These are phyloP conservation scores for Lycocorax pyrrhopterus DNA, from an alignment of 2,113 vertebrate species.

Conservation along the genomic window DNA sequence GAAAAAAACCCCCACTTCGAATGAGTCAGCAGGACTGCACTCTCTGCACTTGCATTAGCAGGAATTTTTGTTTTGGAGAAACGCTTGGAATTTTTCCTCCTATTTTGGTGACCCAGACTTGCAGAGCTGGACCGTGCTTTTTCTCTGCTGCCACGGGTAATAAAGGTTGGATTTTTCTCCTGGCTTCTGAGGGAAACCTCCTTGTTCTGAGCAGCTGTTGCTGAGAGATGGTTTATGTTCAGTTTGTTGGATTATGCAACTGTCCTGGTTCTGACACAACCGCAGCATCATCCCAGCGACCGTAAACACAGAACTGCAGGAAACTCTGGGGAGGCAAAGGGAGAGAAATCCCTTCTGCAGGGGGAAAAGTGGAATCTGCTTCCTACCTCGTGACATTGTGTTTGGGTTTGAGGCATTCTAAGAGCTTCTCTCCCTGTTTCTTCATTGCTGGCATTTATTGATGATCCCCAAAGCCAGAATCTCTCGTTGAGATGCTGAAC, in stretches of 20 bases:
- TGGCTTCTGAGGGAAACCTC: background rate
- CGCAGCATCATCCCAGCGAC: background rate
- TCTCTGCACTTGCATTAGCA: background rate
- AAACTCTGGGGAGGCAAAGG: background rate
- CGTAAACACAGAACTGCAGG: background rate
- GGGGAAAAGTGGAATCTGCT: background rate
- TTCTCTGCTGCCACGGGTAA: background rate
- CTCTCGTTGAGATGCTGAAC: background rate
- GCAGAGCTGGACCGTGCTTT: background rate
- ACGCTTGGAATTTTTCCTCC: background rate
- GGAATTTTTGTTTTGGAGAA: background rate
- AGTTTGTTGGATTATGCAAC: conserved; percentile 38
- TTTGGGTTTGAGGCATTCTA: background rate
- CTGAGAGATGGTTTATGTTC: background rate
- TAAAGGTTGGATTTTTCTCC: background rate
- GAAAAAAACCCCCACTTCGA: background rate
- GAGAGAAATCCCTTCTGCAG: background rate
- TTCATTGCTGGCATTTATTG: background rate
- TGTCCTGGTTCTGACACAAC: conserved; percentile 24
- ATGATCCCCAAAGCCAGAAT: background rate
- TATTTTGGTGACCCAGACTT: background rate
- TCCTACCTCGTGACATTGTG: background rate
- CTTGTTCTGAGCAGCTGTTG: background rate
- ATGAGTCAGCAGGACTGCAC: background rate
- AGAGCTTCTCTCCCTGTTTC: background rate